Evolutionary conservation across 2,888 invertebrate species (phyloP), one percentile per base, ranked within the genome.

Genomic region (Pristionchus mayeri): DNA sequence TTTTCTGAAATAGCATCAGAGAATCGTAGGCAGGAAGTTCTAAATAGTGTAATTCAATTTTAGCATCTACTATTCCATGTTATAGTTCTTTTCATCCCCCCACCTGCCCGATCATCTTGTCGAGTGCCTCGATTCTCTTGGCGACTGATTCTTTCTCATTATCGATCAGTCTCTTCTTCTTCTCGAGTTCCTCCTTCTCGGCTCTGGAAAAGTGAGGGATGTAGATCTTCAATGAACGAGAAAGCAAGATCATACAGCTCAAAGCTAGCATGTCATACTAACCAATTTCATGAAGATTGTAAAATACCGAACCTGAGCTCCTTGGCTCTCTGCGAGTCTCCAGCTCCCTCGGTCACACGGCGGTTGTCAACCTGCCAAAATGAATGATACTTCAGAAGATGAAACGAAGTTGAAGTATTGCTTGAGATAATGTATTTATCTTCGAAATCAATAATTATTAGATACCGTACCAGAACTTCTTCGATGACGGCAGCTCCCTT

Each of bases 401-500:
- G n/a, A n/a, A n/a, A 52, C 54, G 24, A 24, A n/a, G n/a, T n/a
- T n/a, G n/a, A n/a, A n/a, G n/a, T n/a, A n/a, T n/a, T n/a, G n/a
- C n/a, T n/a, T n/a, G n/a, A n/a, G n/a, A n/a, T n/a, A n/a, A n/a
- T n/a, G n/a, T n/a, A n/a, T n/a, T n/a, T 75, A 75, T 40, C 75
- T n/a, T n/a, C 9, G 27, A 30, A 30, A 63, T 63, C 63, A 30
- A 27, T n/a, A 63, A 63, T 30, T 21, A 40, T 24, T 24, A 27
- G 27, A 71, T 44, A 44, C 44, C 71, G 40, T 57, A 84, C 88
- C 57, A 85, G 86, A 11, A 91, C 91, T 78, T 90, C 90, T 75
- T 90, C 89, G 75, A 90, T 91, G 16, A 85, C 85, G 4, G 88
- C 91, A 2, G 87, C 84, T 24, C 90, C 88, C 48, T 67, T 86